Percentiles rank a stretch among this genome's conserved stretches.
Evolutionary conservation across 1,140 invertebrate genomes (phyloP).

Genomic region (Steinernema khuongi): DNA sequence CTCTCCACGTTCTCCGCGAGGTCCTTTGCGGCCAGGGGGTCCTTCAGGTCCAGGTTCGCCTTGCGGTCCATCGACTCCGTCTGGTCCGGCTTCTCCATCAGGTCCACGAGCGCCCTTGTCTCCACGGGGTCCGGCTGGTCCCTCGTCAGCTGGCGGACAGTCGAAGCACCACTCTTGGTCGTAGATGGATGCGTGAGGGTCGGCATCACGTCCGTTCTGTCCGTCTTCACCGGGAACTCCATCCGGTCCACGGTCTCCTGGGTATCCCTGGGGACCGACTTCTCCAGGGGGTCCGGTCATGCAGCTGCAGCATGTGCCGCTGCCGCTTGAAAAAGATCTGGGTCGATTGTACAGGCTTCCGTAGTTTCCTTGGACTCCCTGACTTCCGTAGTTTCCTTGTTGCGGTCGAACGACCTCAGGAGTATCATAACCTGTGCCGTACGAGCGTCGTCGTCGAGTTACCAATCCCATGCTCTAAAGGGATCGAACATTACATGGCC

Average conservation of each 20-base stretch:
- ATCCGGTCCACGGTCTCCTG: not conserved
- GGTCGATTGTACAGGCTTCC: not conserved
- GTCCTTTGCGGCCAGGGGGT: not conserved
- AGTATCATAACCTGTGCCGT: not conserved
- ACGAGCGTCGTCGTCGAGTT: not conserved
- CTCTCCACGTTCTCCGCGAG: not conserved
- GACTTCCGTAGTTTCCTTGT: not conserved
- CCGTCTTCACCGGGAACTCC: not conserved
- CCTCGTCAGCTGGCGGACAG: not conserved
- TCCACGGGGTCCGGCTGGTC: not conserved
- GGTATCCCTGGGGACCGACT: not conserved
- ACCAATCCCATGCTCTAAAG: slow-evolving; percentile 1
- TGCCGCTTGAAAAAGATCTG: not conserved
- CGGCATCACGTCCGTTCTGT: not conserved
- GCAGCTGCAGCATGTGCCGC: not conserved
- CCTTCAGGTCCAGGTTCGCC: not conserved
- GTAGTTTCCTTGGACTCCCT: too few species aligned
- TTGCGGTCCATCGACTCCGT: not conserved
- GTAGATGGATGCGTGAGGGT: not conserved
- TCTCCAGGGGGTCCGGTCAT: not conserved
- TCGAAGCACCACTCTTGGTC: slow-evolving; percentile 7
- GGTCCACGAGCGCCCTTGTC: not conserved
- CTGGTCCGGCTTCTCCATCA: not conserved
- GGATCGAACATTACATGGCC: not conserved
- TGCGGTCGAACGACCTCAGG: not conserved